phyloP scores from a whole-genome alignment of 2,888 invertebrate genomes.

The Pristionchus maxplancki region DNA sequence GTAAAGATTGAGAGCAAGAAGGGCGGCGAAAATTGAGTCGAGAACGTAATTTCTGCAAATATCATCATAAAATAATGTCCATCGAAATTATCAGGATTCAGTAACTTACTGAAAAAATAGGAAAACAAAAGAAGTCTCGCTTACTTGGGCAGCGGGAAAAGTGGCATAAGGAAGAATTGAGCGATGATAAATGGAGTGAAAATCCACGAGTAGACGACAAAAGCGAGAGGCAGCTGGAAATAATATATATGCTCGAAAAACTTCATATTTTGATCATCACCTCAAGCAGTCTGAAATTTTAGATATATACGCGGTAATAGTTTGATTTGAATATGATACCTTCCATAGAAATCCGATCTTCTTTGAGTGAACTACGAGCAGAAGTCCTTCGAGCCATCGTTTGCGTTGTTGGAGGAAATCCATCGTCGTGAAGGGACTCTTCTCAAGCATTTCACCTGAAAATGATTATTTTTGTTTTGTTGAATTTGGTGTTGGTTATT shows the following conservation, averaged over 20 bases:
- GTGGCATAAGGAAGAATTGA: background rate
- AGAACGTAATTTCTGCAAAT: conserved; percentile 81
- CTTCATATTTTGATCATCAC: too few relatives aligned
- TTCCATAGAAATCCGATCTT: conserved; percentile 73
- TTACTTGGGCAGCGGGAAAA: background rate
- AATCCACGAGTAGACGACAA: background rate
- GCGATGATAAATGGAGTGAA: background rate
- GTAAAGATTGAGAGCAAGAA: conserved; percentile 91
- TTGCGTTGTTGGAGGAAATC: conserved; percentile 97
- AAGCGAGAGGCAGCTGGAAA: background rate
- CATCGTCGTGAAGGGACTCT: conserved; percentile 93
- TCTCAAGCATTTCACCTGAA: conserved; percentile 95
- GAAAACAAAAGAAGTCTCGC: too few relatives aligned
- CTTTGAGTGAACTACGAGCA: conserved; percentile 79
- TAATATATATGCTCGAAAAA: too few relatives aligned
- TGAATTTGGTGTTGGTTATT: background rate
- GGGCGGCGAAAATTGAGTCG: conserved; percentile 91
- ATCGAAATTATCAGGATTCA: too few relatives aligned
- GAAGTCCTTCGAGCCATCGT: conserved; percentile 87
- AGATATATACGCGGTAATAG: too few relatives aligned
- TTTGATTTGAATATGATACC: conserved; percentile 51
- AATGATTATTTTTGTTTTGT: too few relatives aligned
- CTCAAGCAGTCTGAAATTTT: background rate
- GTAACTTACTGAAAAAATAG: too few relatives aligned
- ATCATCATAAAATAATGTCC: too few relatives aligned